Evolutionary conservation across 2,888 invertebrate genomes (phyloP).

Genomic region (Dynastes maya): DNA sequence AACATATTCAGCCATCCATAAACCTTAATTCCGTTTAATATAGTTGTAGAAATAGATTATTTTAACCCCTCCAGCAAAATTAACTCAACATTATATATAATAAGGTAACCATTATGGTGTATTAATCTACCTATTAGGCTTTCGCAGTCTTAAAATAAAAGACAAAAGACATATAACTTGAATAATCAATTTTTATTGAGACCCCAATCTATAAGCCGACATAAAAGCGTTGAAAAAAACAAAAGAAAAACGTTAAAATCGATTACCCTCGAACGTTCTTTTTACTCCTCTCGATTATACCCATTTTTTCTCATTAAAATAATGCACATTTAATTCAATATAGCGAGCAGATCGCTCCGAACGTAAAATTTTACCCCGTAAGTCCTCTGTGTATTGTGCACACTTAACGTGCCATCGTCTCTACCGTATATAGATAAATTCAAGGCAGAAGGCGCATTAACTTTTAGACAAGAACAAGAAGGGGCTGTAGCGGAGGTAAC

Average conservation of each 20-base stretch:
- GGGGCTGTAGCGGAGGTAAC: background rate
- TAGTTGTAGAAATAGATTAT: too few species aligned
- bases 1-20: too few species aligned
- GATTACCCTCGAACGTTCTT: conserved; percentile 22
- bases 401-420: conserved; percentile 19
- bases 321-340: conserved; percentile 45
- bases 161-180: too few species aligned
- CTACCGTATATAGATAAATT: conserved; percentile 17
- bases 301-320: conserved; percentile 39
- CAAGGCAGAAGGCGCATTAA: conserved; percentile 39
- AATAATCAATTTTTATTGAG: too few species aligned
- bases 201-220: background rate
- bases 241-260: conserved; percentile 26
- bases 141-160: too few species aligned
- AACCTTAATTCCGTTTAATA: too few species aligned
- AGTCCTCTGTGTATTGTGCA: conserved; percentile 27
- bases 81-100: too few species aligned
- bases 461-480: conserved; percentile 21
- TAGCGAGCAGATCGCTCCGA: background rate
- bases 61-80: too few species aligned
- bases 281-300: conserved; percentile 23
- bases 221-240: background rate
- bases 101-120: too few species aligned
- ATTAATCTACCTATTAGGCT: too few species aligned
- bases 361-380: conserved; percentile 28